Conservation (phyloP, 2,888 invertebrate genomes). For the Thymelicus lineola region DNA sequence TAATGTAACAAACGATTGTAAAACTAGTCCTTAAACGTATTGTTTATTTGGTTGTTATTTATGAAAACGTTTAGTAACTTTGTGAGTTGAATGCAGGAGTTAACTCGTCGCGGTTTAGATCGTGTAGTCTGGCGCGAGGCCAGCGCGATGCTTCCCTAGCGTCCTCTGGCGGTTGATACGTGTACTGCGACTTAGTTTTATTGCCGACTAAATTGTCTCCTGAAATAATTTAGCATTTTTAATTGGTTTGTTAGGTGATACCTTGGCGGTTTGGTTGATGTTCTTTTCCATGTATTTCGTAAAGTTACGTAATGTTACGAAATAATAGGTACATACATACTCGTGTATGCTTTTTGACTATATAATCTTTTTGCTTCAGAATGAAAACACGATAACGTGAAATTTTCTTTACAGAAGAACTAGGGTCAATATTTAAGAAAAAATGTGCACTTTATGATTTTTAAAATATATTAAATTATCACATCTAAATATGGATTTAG, state of each 20-base stretch:
- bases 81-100: conserved; percentile 28
- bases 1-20: not conserved
- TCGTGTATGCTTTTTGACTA: too few species aligned
- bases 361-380: too few species aligned
- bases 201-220: not conserved
- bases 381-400: too few species aligned
- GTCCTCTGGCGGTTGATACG: conserved; percentile 30
- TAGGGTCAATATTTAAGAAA: too few species aligned
- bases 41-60: conserved; percentile 21
- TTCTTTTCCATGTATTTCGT: too few species aligned
- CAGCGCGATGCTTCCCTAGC: conserved; percentile 27
- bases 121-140: conserved; percentile 17
- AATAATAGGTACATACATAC: too few species aligned
- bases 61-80: conserved; percentile 33
- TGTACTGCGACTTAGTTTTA: conserved; percentile 16
- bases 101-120: conserved; percentile 25
- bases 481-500: too few species aligned
- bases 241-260: not conserved
- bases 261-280: too few species aligned
- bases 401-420: too few species aligned
- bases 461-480: too few species aligned
- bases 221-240: conserved; percentile 6
- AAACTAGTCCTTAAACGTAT: conserved; percentile 9
- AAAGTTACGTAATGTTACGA: too few species aligned
- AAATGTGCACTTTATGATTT: too few species aligned